Evolutionary conservation across 2,888 invertebrate species (phyloP), one percentile per base, ranked within the genome.

Genomic region (Eupithecia pulchellata): DNA sequence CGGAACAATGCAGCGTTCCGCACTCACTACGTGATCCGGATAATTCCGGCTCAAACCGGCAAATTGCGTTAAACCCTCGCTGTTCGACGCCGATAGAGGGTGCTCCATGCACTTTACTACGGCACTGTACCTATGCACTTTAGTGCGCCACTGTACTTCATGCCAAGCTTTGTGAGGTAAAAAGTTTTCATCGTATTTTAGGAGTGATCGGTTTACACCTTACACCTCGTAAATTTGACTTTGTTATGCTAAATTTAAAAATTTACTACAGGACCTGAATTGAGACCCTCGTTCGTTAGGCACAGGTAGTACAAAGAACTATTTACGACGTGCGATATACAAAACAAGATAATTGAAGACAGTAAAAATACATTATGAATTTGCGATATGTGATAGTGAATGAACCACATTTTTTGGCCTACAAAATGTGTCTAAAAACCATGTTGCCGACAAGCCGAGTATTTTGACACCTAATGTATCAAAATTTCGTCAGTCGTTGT

Each of bases 1-100:
- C 58, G 55, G 79, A 82, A 85, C 82, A 83, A 81, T 80, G 82
- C 78, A 57, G 63, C 27, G 60, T 17, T n/a, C 34, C 39, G 70
- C 69, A 57, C 68, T 68, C 69, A 60, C 68, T 72, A 69, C 75
- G 77, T 78, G 81, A 75, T 68, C 73, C 77, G 71, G 75, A 73
- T 78, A 75, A 77, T 81, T 81, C 86, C 80, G 81, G 85, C 81
- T 86, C 81, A 84, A 82, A 76, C 81, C 80, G 78, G 82, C 84
- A 85, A 85, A 86, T 86, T 85, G 85, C 80, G 82, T 84, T 86
- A 84, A 85, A 77, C 73, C 78, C 68, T 66, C 76, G 75, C 82
- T 86, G 87, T 82, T 81, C 80, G 74, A 77, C 79, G 78, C 78
- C 81, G 86, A 87, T 87, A 87, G 84, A 79, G 77, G 79, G 77